Evolutionary conservation across 2,797 vertebrate species (phyloP).

Genomic region (Hapalemur alaotrensis): DNA sequence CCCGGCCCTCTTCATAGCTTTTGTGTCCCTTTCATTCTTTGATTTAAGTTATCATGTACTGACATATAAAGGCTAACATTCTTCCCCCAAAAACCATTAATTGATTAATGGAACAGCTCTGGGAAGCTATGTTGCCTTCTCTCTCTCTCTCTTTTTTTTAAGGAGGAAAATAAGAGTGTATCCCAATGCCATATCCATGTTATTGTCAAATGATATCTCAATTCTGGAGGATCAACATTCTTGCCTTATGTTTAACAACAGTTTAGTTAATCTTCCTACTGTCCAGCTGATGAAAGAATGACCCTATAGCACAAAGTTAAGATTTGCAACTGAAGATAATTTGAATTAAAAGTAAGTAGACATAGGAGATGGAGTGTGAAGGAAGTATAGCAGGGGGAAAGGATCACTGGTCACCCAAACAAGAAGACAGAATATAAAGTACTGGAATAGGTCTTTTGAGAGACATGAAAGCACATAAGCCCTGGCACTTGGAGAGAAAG

Average conservation of each 20-base stretch:
- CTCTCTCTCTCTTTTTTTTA: not conserved
- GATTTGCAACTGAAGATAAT: not conserved
- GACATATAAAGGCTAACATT: not conserved
- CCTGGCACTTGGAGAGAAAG: not conserved
- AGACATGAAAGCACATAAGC: not conserved
- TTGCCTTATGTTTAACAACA: not conserved
- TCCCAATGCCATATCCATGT: not conserved
- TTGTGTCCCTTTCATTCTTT: not conserved
- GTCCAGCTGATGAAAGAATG: not conserved
- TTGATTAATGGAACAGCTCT: not conserved
- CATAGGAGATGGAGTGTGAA: not conserved
- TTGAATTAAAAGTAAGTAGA: not conserved
- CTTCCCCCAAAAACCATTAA: not conserved
- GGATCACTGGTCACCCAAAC: not conserved
- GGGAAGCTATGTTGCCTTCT: not conserved
- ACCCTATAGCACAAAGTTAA: not conserved
- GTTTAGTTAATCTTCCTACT: not conserved
- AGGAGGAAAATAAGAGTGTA: not conserved
- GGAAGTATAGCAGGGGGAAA: rapidly evolving
- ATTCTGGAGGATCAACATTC: not conserved
- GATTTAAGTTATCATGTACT: not conserved
- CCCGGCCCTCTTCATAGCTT: not conserved
- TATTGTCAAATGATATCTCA: not conserved
- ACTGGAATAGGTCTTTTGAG: not conserved
- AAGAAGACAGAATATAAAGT: not conserved